A percentile compares a stretch with the other conserved stretches of the same genome.
Conservation (phyloP, 2,797 vertebrate genomes). For the Rhynchonycteris naso region DNA sequence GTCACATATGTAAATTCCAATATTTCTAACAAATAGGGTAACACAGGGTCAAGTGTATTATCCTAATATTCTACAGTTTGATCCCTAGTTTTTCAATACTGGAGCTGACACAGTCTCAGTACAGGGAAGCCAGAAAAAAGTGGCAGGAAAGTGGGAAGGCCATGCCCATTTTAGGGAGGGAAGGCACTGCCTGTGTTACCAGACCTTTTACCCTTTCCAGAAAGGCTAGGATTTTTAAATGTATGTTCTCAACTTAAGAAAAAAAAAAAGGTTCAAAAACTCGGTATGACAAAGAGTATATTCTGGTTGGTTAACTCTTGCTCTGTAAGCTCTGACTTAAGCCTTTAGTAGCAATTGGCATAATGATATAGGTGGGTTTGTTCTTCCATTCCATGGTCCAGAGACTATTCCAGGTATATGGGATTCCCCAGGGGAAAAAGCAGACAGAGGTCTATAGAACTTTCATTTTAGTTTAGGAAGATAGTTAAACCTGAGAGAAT, state of each 20-base stretch:
- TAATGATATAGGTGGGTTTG: not conserved
- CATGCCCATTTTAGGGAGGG: not conserved
- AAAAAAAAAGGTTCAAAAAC: not conserved
- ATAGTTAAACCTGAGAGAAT: not conserved
- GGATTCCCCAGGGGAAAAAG: not conserved
- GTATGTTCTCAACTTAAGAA: not conserved
- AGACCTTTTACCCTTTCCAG: not conserved
- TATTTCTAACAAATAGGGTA: not conserved
- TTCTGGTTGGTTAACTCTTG: not conserved
- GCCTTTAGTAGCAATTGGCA: not conserved
- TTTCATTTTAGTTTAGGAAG: not conserved
- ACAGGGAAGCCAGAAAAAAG: not conserved
- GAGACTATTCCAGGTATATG: not conserved
- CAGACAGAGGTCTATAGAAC: not conserved
- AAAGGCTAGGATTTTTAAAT: not conserved
- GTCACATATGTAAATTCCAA: slow-evolving; percentile 34
- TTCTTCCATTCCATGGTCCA: not conserved
- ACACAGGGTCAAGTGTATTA: not conserved
- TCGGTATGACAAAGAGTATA: not conserved
- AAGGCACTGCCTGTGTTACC: not conserved
- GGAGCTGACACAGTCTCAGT: not conserved
- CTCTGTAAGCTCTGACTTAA: not conserved
- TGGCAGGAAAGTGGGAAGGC: not conserved
- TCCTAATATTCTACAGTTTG: not conserved
- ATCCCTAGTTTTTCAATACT: not conserved